Evolutionary conservation across 2,113 vertebrate species (phyloP).

Genomic region (Etheostoma spectabile): DNA sequence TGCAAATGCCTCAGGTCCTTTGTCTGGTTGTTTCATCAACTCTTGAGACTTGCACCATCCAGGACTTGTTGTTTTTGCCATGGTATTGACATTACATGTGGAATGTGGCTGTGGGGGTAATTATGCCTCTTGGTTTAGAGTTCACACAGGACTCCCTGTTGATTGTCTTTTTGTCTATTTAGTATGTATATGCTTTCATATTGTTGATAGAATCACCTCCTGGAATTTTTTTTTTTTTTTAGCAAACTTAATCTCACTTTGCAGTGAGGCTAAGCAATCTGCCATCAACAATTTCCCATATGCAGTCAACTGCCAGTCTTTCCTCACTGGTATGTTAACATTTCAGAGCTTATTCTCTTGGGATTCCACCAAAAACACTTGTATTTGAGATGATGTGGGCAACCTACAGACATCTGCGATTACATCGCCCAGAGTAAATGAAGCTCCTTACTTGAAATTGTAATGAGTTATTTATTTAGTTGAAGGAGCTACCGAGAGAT

Average conservation of each 20-base stretch:
- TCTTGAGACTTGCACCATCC: slow-evolving; percentile 22
- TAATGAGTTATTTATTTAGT: slow-evolving; percentile 90
- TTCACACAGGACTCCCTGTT: background rate
- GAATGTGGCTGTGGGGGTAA: slow-evolving; percentile 28
- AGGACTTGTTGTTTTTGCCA: slow-evolving; percentile 27
- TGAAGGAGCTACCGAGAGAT: slow-evolving; percentile 80
- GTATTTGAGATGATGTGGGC: slow-evolving; percentile 75
- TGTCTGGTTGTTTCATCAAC: slow-evolving; percentile 44
- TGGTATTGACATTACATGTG: slow-evolving; percentile 29
- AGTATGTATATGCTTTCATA: background rate
- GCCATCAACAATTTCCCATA: slow-evolving; percentile 40
- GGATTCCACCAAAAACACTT: slow-evolving; percentile 74
- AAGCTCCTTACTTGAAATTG: slow-evolving; percentile 80
- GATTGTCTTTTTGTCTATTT: background rate
- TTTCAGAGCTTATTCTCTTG: slow-evolving; percentile 73
- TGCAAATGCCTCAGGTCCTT: slow-evolving; percentile 14
- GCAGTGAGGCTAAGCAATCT: slow-evolving; percentile 36
- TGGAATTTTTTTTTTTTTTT: slow-evolving; percentile 10
- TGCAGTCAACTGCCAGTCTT: slow-evolving; percentile 49
- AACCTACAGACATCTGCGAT: slow-evolving; percentile 83
- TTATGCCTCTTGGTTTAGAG: slow-evolving; percentile 13
- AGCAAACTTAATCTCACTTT: background rate
- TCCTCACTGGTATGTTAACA: slow-evolving; percentile 62
- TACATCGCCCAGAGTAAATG: slow-evolving; percentile 83
- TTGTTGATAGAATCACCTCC: slow-evolving; percentile 11